Evolutionary conservation across 1,140 invertebrate species (phyloP), one percentile per base, ranked within the genome.

Genomic region (Chymomyza costata): DNA sequence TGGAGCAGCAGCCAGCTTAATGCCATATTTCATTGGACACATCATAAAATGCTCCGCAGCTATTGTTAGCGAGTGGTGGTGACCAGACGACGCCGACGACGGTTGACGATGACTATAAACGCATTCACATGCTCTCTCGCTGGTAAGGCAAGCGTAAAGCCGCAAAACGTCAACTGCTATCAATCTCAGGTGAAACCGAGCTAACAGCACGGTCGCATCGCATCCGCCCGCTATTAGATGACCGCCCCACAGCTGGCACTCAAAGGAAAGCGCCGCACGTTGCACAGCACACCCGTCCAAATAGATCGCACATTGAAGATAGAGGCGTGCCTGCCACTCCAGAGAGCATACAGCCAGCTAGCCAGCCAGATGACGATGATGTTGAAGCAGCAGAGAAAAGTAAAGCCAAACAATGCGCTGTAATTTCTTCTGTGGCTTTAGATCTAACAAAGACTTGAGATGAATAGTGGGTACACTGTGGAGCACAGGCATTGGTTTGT

Each of bases 241-340:
- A n/a, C 25, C 35, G 13, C 13, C 38, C 21, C 11, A 17, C 21
- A 54, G 25, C 41, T 59, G 37, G 62, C 73, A 66, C 73, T 78
- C 71, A 80, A 80, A 81, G 74, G 68, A 81, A 81, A 80, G 73
- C 68, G 73, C 55, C n/a, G n/a, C n/a, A n/a, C n/a, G n/a, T n/a
- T n/a, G n/a, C n/a, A n/a, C n/a, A n/a, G n/a, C n/a, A n/a, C n/a
- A n/a, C n/a, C 71, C 73, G 68, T 80, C 73, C 68, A 67, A 73
- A 78, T 80, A 80, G 73, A 80, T 80, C 74, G 73, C 73, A 80
- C 73, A 80, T 80, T 80, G 68, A 55, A 73, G 73, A 80, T 80
- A 80, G 74, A 80, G 73, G 73, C 73, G 73, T 80, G 73, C 73
- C 73, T 81, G 73, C 67, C 73, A 78, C 74, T 80, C 71, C 51